phyloP scores from a whole-genome alignment of 2,113 vertebrate species.

The Sturnus vulgaris region DNA sequence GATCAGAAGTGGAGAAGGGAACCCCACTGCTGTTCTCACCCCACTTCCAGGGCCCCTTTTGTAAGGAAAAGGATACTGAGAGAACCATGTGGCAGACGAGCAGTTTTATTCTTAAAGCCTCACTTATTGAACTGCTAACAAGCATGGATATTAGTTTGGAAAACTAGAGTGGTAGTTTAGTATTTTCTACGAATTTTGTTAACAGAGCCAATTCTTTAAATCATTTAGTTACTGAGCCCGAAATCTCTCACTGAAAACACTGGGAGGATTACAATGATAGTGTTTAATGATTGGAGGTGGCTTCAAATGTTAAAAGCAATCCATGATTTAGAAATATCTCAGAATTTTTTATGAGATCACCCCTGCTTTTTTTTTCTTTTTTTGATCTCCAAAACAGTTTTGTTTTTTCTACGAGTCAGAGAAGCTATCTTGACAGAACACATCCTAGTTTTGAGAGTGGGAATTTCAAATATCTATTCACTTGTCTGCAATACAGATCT shows the following conservation, averaged over 20 bases:
- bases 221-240: background rate
- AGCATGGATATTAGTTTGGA: background rate
- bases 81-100: fast-evolving
- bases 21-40: background rate
- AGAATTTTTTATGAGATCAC: background rate
- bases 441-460: background rate
- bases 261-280: background rate
- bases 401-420: background rate
- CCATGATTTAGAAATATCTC: background rate
- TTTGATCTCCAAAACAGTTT: background rate
- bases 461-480: background rate
- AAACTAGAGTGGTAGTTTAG: background rate
- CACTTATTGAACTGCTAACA: background rate
- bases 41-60: background rate
- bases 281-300: background rate
- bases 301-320: background rate
- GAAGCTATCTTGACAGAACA: background rate
- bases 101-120: background rate
- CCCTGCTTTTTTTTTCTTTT: fast-evolving
- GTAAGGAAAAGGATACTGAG: background rate
- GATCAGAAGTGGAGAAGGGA: background rate
- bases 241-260: background rate
- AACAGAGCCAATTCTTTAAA: background rate
- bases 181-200: background rate
- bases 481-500: background rate